A percentile compares a stretch with the other conserved stretches of the same genome.
Evolutionary conservation across 1,140 invertebrate species (phyloP).

Genomic region (Mercenaria mercenaria): DNA sequence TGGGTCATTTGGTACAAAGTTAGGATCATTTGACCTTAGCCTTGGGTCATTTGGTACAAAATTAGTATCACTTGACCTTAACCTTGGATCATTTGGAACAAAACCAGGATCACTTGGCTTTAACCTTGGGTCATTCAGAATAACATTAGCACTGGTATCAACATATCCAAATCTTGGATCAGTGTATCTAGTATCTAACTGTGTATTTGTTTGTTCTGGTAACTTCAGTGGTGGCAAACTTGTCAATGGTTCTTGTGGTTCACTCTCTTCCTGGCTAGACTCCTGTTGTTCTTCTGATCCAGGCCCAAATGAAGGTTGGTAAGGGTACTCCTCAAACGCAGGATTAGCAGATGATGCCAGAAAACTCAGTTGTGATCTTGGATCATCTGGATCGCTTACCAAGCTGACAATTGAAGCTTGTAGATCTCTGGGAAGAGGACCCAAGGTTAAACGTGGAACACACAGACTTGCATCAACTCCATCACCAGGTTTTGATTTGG

Average conservation of each 20-base stretch:
- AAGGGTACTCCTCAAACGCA: neutral
- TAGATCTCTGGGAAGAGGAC: slow-evolving; percentile 7
- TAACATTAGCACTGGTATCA: neutral
- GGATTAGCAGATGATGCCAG: neutral
- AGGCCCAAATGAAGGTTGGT: slow-evolving; percentile 54
- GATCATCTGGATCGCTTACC: slow-evolving; percentile 15
- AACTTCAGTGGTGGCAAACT: slow-evolving; percentile 34
- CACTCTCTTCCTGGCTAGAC: neutral
- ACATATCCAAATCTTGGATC: slow-evolving; percentile 5
- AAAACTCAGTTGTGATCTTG: slow-evolving; percentile 45
- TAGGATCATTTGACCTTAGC: neutral
- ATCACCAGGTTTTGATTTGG: neutral
- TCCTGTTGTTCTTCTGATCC: slow-evolving; percentile 5
- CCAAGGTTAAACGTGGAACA: slow-evolving; percentile 23
- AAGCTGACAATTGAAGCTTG: neutral
- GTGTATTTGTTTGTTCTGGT: slow-evolving; percentile 5
- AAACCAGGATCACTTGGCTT: neutral
- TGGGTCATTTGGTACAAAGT: neutral
- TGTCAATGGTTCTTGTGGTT: slow-evolving; percentile 15
- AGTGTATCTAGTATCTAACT: slow-evolving; percentile 13
- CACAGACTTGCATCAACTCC: slow-evolving; percentile 8
- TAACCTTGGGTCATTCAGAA: slow-evolving; percentile 6
- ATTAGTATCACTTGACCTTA: neutral
- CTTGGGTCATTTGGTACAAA: neutral
- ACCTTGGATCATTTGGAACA: neutral